Percentiles rank a stretch among this genome's conserved stretches.
phyloP scores from a whole-genome alignment of 2,888 invertebrate genomes.

The Torymus auratus region DNA sequence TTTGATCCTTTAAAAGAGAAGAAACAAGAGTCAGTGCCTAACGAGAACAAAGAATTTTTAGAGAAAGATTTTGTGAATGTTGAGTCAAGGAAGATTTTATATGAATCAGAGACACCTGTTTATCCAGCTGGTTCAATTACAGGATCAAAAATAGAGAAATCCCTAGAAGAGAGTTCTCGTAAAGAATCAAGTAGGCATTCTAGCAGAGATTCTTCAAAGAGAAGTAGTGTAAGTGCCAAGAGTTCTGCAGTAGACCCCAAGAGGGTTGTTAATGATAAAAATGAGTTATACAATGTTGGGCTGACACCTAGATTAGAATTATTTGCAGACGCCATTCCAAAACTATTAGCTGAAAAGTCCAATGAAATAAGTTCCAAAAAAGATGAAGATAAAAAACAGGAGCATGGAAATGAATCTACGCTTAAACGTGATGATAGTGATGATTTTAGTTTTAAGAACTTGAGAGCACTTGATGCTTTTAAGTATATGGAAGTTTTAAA shows the following conservation, averaged over 20 bases:
- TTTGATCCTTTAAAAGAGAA: constrained; percentile 60
- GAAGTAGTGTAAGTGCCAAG: constrained; percentile 56
- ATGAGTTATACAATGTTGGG: constrained; percentile 71
- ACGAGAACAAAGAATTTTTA: constrained; percentile 18
- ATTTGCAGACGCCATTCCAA: constrained; percentile 74
- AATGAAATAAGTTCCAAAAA: constrained; percentile 61
- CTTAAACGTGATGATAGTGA: constrained; percentile 51
- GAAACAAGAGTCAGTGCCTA: constrained; percentile 57
- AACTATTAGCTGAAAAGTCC: constrained; percentile 72
- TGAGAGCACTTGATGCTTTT: constrained; percentile 52
- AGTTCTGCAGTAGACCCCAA: constrained; percentile 48
- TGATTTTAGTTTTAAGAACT: constrained; percentile 59
- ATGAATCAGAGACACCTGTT: constrained; percentile 35
- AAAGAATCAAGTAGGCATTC: constrained; percentile 59
- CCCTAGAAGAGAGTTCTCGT: constrained; percentile 55
- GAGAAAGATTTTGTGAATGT: constrained; percentile 32
- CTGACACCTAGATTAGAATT: constrained; percentile 73
- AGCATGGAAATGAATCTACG: constrained; percentile 49
- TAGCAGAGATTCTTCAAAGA: constrained; percentile 57
- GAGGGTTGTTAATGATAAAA: constrained; percentile 66
- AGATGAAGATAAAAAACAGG: constrained; percentile 45
- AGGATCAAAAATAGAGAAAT: constrained; percentile 50
- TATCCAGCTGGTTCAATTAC: constrained; percentile 4
- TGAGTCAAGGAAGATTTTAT: constrained; percentile 24
- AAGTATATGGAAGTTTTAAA: constrained; percentile 40